Evolutionary conservation across 1,140 invertebrate genomes (phyloP), one percentile per base, ranked within the genome.

Genomic region (Hesperophylax magnus): DNA sequence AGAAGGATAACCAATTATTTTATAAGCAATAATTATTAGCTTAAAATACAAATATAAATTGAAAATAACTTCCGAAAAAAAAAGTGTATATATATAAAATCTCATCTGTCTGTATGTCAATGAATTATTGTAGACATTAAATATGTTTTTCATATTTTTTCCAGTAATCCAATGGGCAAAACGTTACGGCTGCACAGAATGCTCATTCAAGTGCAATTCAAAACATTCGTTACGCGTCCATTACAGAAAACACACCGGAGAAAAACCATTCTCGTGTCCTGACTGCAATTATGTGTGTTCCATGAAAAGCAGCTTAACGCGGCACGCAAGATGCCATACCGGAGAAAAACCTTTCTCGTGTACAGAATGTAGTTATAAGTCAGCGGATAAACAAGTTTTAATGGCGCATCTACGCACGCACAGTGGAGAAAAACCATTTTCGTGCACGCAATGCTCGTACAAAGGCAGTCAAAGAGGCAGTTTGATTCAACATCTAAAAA

Each of bases 181-280:
- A 47, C 39, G 39, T 14, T 47, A 47, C 11, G 39, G 39, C 11
- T 47, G 39, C 39, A 47, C 39, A 47, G 39, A 47, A 47, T 47
- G 39, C 39, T 9, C 6, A 1, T 47, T 47, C 39, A 47, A 47
- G 39, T 47, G 39, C 11, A 47, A 47, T 47, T 47, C 39, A 14
- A 47, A 47, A 3, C 39, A 47, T 47, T 47, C 39, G 11, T 14
- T 47, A 14, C 39, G 39, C 0, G 39, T 47, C 9, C 39, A 47
- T 47, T 47, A 14, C 39, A 47, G 39, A 47, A 47, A 47, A 47
- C 56, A 58, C 56, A 58, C 56, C 8, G 56, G 61, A 24, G 61
- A 65, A 27, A 65, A 65, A 65, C 61, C 24, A 17, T 65, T 65
- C 15, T 65, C 61, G 24, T 65, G 61, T 27, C 24, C 56, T 1